phyloP scores from a whole-genome alignment of 2,113 vertebrate species.

The Gobio gobio region DNA sequence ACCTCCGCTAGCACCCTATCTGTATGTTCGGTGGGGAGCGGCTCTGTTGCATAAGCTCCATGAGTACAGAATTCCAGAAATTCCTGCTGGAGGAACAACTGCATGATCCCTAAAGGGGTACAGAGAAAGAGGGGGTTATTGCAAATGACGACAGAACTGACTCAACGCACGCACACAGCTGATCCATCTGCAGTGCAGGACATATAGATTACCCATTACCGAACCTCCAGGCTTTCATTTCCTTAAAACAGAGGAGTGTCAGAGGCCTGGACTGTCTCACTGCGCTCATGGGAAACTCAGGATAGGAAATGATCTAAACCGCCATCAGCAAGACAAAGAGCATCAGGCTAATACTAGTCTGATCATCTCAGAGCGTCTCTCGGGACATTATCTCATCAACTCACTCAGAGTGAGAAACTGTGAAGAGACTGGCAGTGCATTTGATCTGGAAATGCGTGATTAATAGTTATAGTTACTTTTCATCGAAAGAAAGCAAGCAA shows the following conservation, averaged over 20 bases:
- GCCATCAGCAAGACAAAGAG: background rate
- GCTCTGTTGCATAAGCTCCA: constrained; percentile 39
- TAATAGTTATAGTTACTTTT: background rate
- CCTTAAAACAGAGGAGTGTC: background rate
- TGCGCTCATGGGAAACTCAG: background rate
- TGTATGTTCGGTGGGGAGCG: constrained; percentile 25
- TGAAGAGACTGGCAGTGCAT: background rate
- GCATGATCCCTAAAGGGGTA: background rate
- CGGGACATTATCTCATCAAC: background rate
- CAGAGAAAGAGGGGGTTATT: background rate
- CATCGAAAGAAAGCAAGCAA: background rate
- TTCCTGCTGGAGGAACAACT: constrained; percentile 16
- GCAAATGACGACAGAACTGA: constrained; percentile 18
- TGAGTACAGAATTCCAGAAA: constrained; percentile 23
- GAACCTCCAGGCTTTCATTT: background rate
- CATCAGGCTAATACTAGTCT: background rate
- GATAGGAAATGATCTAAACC: constrained; percentile 33
- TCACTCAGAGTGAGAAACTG: constrained; percentile 4
- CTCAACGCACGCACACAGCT: constrained; percentile 6
- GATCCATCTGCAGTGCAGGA: constrained; percentile 19
- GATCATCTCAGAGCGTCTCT: background rate
- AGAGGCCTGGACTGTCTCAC: constrained; percentile 27
- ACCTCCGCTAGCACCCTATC: constrained; percentile 2
- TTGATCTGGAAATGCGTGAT: background rate
- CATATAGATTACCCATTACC: background rate